Evolutionary conservation across 1,140 invertebrate genomes (phyloP).

Genomic region (Ceratoteleas bidentatus): DNA sequence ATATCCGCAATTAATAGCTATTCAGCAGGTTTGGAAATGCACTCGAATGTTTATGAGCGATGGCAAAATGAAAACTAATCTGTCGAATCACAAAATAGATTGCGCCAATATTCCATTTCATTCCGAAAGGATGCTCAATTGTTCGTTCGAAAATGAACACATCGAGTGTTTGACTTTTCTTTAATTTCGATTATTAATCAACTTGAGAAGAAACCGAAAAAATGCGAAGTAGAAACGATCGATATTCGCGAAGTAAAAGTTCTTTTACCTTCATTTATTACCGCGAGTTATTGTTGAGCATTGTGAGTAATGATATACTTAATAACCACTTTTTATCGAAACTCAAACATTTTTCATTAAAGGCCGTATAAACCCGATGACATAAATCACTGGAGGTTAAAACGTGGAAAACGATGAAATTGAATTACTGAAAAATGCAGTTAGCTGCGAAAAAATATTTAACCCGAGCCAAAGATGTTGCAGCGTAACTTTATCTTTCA

Average conservation of each 20-base stretch:
- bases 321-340: slow-evolving; percentile 33
- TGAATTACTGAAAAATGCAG: slow-evolving; percentile 54
- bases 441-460: slow-evolving; percentile 44
- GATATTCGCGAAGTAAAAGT: no score
- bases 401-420: slow-evolving; percentile 43
- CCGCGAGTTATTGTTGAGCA: slow-evolving; percentile 2
- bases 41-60: slow-evolving; percentile 17
- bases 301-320: slow-evolving; percentile 34
- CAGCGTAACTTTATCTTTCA: slow-evolving; percentile 46
- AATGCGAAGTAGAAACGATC: no score
- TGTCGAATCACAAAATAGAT: not conserved
- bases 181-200: no score
- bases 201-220: no score
- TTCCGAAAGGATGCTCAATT: no score
- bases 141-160: no score
- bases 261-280: slow-evolving; percentile 14
- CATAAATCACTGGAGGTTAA: slow-evolving; percentile 48
- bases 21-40: slow-evolving; percentile 25
- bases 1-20: slow-evolving; percentile 37
- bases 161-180: no score
- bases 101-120: not conserved
- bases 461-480: slow-evolving; percentile 37
- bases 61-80: slow-evolving; percentile 16
- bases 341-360: slow-evolving; percentile 38
- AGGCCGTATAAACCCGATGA: slow-evolving; percentile 33